These are phyloP conservation scores for Papilio xuthus DNA, from an alignment of 1,140 invertebrate species.

Conservation along the genomic window DNA sequence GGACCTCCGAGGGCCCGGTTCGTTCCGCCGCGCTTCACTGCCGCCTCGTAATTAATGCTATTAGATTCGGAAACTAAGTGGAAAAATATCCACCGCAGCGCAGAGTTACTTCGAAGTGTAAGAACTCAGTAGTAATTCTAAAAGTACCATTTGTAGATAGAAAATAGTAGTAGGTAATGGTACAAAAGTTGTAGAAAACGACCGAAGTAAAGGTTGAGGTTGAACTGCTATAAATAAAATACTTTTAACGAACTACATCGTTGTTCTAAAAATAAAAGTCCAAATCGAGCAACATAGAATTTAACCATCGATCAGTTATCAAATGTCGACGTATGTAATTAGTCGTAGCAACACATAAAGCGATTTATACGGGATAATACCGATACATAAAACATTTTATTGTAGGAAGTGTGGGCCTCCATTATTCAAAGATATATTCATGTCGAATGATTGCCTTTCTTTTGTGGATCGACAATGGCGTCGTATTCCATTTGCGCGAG, in stretches of 20 bases:
- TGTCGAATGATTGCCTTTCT: constrained; percentile 81
- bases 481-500: constrained; percentile 74
- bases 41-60: constrained; percentile 68
- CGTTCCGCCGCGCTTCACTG: constrained; percentile 52
- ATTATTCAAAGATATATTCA: constrained; percentile 81
- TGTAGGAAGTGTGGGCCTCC: constrained; percentile 67
- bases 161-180: not conserved
- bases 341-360: constrained; percentile 49
- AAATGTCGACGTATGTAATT: constrained; percentile 29
- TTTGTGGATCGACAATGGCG: constrained; percentile 77
- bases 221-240: no score
- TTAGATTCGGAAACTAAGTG: constrained; percentile 71
- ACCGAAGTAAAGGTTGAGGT: no score
- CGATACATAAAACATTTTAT: constrained; percentile 78
- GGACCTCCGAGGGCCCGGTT: constrained; percentile 45
- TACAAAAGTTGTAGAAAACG: no score
- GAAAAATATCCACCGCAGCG: constrained; percentile 55
- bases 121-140: not conserved
- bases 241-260: not conserved
- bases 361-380: constrained; percentile 72
- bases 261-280: constrained; percentile 1
- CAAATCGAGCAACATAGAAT: not conserved
- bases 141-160: not conserved
- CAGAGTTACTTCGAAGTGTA: not conserved
- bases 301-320: constrained; percentile 31